Evolutionary conservation across 92 coral and sea anemone species (phyloP).

Genomic region (Galaxea fascicularis): DNA sequence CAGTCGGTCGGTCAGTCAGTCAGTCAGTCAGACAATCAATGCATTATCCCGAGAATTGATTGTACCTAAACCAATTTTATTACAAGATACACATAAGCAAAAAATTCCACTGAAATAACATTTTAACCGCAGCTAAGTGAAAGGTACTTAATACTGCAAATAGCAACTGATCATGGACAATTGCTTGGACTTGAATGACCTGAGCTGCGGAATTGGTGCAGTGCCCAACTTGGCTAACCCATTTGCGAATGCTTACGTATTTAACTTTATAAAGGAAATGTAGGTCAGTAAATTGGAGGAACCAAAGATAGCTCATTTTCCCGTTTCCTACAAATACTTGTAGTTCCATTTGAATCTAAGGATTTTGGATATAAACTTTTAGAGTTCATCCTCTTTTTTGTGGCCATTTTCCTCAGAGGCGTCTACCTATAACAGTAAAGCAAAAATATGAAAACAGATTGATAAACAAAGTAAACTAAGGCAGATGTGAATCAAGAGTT

Average conservation of each 20-base stretch:
- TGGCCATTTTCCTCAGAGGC: background rate
- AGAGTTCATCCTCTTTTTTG: background rate
- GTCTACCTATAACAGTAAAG: slow-evolving; percentile 3
- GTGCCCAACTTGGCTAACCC: too few relatives aligned
- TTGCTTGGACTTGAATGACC: too few relatives aligned
- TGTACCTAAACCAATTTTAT: too few relatives aligned
- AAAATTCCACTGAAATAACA: too few relatives aligned
- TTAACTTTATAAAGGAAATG: background rate
- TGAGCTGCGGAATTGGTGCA: too few relatives aligned
- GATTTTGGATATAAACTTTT: background rate
- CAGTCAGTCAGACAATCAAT: too few relatives aligned
- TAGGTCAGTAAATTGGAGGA: background rate
- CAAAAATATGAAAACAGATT: background rate
- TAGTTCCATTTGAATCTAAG: background rate
- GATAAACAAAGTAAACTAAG: background rate
- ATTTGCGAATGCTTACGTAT: too few relatives aligned
- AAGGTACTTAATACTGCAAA: too few relatives aligned
- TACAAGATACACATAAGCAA: too few relatives aligned
- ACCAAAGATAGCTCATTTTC: background rate
- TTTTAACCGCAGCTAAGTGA: too few relatives aligned
- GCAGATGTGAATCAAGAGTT: background rate
- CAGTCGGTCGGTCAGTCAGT: background rate
- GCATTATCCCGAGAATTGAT: too few relatives aligned
- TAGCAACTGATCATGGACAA: too few relatives aligned
- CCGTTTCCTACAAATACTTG: background rate